Conservation (phyloP, 1,140 invertebrate genomes). For the Coelopa frigida region DNA sequence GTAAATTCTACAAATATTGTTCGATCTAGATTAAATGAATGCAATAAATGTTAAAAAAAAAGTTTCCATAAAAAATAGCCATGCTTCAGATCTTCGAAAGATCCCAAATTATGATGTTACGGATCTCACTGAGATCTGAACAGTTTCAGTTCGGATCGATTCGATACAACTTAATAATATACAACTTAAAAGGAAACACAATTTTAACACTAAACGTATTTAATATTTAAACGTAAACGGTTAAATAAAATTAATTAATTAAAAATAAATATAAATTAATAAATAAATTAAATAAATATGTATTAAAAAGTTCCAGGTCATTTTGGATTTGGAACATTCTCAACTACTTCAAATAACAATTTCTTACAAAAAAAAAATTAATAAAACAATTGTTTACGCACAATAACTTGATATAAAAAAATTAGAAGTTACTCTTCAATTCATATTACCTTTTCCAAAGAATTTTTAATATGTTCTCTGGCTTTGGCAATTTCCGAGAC, state of each 20-base stretch:
- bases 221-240: not conserved
- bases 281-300: not conserved
- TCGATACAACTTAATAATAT: too few relatives aligned
- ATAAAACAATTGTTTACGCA: not conserved
- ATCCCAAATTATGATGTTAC: too few relatives aligned
- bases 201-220: too few relatives aligned
- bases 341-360: not conserved
- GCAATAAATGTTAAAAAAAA: too few relatives aligned
- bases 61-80: too few relatives aligned
- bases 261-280: not conserved
- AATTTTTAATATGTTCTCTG: conserved; percentile 58
- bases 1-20: too few relatives aligned
- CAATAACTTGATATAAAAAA: conserved; percentile 13
- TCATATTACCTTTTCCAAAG: conserved; percentile 54
- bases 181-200: too few relatives aligned
- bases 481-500: conserved; percentile 60
- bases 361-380: not conserved
- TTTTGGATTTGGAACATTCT: not conserved
- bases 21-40: too few relatives aligned
- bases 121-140: too few relatives aligned
- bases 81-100: too few relatives aligned
- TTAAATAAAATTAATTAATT: not conserved
- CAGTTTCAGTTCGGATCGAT: too few relatives aligned
- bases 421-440: conserved; percentile 20
- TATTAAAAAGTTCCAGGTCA: not conserved